Conservation (phyloP, 2,797 vertebrate species). For the Echiichthys vipera region DNA sequence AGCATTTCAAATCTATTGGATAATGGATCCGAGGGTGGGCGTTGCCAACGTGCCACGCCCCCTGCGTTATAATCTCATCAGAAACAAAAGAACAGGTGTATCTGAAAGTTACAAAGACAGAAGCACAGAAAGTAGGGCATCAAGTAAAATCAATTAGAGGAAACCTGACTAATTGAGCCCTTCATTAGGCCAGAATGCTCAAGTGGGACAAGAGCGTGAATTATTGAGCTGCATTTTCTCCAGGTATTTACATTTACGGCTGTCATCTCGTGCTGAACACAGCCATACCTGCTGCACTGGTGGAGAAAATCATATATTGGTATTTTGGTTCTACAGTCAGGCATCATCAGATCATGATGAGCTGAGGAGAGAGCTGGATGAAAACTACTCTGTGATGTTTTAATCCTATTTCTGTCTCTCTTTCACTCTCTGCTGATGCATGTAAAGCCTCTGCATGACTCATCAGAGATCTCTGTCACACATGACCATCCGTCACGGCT, state of each 20-base stretch:
- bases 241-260: neutral
- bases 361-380: neutral
- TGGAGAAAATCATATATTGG: neutral
- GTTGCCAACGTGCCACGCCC: neutral
- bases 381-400: conserved; percentile 16
- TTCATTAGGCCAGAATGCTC: neutral
- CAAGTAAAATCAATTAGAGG: neutral
- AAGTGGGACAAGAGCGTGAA: neutral
- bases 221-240: neutral
- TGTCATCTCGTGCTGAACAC: neutral
- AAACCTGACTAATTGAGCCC: neutral
- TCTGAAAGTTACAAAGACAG: too few relatives aligned
- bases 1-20: conserved; percentile 19
- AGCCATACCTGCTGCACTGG: neutral
- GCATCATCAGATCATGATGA: neutral
- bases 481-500: conserved; percentile 39
- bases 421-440: conserved; percentile 40
- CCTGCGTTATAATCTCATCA: neutral
- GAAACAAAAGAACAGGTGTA: neutral
- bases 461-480: conserved; percentile 48
- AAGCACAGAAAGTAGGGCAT: neutral
- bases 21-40: neutral
- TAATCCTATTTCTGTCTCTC: conserved; percentile 39
- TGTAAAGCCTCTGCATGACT: conserved; percentile 39
- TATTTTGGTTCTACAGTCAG: neutral